phyloP scores from a whole-genome alignment of 2,888 invertebrate genomes.

The Harpagoxenus sublaevis region DNA sequence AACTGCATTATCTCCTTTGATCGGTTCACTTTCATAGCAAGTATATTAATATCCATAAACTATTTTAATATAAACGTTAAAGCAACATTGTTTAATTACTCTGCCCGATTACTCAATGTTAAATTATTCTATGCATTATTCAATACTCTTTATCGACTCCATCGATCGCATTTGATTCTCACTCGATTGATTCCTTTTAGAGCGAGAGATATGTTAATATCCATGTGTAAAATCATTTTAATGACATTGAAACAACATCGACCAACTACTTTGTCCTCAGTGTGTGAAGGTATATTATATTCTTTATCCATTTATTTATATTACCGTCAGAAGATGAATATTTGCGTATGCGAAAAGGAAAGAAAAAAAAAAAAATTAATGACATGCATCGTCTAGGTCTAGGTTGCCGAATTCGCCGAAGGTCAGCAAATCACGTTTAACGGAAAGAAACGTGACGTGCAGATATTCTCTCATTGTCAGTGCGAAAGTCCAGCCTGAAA shows the following conservation, averaged over 20 bases:
- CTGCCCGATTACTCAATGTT: not conserved
- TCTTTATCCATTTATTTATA: not conserved
- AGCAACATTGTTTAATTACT: not conserved
- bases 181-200: not conserved
- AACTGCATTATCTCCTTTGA: not conserved
- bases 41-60: not conserved
- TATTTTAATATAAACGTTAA: not conserved
- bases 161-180: not conserved
- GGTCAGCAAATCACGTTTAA: not conserved
- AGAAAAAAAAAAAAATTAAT: not conserved
- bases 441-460: not conserved
- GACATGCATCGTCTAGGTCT: too few relatives aligned
- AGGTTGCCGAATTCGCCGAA: not conserved
- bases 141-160: not conserved
- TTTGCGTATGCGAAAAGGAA: not conserved
- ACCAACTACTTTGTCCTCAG: not conserved
- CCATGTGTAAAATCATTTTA: not conserved
- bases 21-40: not conserved
- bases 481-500: constrained; percentile 10
- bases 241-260: not conserved
- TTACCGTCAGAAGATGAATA: not conserved
- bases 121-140: not conserved
- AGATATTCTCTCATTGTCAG: not conserved
- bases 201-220: not conserved
- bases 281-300: not conserved